phyloP scores from a whole-genome alignment of 1,140 invertebrate genomes.

The Streblospio benedicti region DNA sequence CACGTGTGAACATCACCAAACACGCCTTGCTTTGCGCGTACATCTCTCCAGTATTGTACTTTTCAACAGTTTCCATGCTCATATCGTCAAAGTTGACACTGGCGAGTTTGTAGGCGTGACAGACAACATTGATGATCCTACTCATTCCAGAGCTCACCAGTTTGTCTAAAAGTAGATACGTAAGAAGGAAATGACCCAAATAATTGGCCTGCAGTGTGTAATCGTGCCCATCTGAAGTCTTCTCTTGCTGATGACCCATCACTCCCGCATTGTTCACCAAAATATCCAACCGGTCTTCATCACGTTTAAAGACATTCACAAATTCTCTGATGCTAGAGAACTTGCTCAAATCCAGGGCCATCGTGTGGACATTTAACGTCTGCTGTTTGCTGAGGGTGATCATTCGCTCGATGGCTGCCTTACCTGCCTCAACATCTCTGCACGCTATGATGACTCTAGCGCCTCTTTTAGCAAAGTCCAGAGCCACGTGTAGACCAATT shows the following conservation, averaged over 20 bases:
- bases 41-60: conserved; percentile 49
- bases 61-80: too few species aligned
- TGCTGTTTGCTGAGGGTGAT: conserved; percentile 62
- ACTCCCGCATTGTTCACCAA: conserved; percentile 85
- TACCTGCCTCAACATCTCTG: conserved; percentile 63
- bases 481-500: conserved; percentile 54
- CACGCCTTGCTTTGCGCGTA: conserved; percentile 56
- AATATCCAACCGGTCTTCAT: conserved; percentile 35
- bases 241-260: conserved; percentile 48
- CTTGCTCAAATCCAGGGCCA: conserved; percentile 63
- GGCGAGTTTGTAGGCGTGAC: conserved; percentile 59
- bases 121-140: conserved; percentile 77
- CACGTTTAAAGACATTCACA: conserved; percentile 56
- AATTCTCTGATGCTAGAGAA: conserved; percentile 68
- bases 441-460: conserved; percentile 70
- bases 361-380: conserved; percentile 62
- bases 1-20: conserved; percentile 46
- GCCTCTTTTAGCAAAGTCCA: conserved; percentile 17
- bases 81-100: conserved; percentile 41
- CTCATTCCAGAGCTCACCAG: conserved; percentile 56
- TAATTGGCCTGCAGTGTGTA: conserved; percentile 50
- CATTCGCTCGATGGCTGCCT: conserved; percentile 66
- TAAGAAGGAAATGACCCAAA: conserved; percentile 55
- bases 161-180: conserved; percentile 68
- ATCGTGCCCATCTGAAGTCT: conserved; percentile 49